A percentile compares a stretch with the other conserved stretches of the same genome.
Conservation (phyloP, 2,888 invertebrate species). For the Hypena proboscidalis region DNA sequence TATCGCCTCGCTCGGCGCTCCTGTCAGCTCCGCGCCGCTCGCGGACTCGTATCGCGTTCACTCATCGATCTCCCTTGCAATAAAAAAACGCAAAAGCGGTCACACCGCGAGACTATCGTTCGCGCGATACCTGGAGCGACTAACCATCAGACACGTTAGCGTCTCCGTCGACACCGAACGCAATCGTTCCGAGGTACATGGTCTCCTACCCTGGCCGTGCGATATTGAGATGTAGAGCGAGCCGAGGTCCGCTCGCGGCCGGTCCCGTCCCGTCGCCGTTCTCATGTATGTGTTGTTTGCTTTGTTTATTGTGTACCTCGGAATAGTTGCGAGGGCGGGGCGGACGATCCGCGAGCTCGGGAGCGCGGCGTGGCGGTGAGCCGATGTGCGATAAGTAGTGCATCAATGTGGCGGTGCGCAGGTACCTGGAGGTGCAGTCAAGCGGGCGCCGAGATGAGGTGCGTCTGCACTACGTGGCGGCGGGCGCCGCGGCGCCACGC, state of each 20-base stretch:
- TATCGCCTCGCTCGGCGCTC: slow-evolving; percentile 54
- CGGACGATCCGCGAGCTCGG: slow-evolving; percentile 52
- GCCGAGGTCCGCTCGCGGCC: slow-evolving; percentile 75
- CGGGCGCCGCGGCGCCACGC: slow-evolving; percentile 85
- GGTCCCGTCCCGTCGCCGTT: slow-evolving; percentile 66
- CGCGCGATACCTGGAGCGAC: slow-evolving; percentile 54
- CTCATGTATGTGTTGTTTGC: slow-evolving; percentile 78
- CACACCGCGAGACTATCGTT: slow-evolving; percentile 55
- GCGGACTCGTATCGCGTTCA: slow-evolving; percentile 41
- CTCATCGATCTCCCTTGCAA: slow-evolving; percentile 38
- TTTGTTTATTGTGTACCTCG: slow-evolving; percentile 84
- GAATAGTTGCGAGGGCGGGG: slow-evolving; percentile 77
- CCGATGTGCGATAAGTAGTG: slow-evolving; percentile 53
- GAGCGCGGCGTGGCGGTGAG: slow-evolving; percentile 40
- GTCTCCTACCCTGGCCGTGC: slow-evolving; percentile 83
- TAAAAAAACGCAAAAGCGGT: slow-evolving; percentile 44
- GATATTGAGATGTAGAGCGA: slow-evolving; percentile 86
- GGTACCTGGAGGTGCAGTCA: slow-evolving; percentile 96
- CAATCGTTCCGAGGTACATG: slow-evolving; percentile 86
- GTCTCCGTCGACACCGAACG: slow-evolving; percentile 72
- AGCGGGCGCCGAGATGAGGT: slow-evolving; percentile 95
- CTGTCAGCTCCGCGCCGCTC: slow-evolving; percentile 38
- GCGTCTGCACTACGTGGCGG: slow-evolving; percentile 92
- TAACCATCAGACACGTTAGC: slow-evolving; percentile 64
- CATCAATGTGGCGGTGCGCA: slow-evolving; percentile 71